Evolutionary conservation across 2,888 invertebrate genomes (phyloP), one percentile per base, ranked within the genome.

Genomic region (Strigamia transsilvanica): DNA sequence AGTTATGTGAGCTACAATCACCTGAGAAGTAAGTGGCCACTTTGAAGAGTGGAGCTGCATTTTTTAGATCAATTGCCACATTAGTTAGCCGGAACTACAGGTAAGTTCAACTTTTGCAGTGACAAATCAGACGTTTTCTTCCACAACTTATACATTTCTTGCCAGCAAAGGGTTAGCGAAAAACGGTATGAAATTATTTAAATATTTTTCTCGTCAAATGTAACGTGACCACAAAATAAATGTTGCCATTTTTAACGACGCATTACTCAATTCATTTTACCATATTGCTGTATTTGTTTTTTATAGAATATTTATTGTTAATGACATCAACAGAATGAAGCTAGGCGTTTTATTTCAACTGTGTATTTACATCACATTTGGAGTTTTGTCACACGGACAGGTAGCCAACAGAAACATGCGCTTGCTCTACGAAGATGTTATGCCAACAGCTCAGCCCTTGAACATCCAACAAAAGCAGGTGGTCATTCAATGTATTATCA

Each of bases 351-450:
- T 66, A 66, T 66, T 66, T 23, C 61, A 66, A 66, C 61, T 66
- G 9, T 21, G 18, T 66, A 66, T 66, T 66, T 66, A 12, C 12
- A 21, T 21, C 23, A 23, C 18, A 12, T 2, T 66, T 21, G 61
- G 61, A 66, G 6, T 12, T 66, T 23, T 66, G 61, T 66, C 61
- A 66, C 18, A 21, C 2, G 61, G 61, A 66, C 61, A 66, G 61
- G 61, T 66, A 66, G 21, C 61, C 61, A 66, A 66, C 61, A n/a
- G 61, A 66, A 66, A 46, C 46, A n/a, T 66, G 61, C 61, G 21
- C 61, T 66, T 66, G 61, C 61, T 66, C n/a, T 66, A 66, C 12
- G 61, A 66, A 66, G 61, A 66, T 66, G 61, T 66, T 21, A 23
- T 66, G 7, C 61, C 61, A 66, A 18, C 61, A 66, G 61, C 61